phyloP scores from a whole-genome alignment of 1,140 invertebrate species.

The Cydia strobilella region DNA sequence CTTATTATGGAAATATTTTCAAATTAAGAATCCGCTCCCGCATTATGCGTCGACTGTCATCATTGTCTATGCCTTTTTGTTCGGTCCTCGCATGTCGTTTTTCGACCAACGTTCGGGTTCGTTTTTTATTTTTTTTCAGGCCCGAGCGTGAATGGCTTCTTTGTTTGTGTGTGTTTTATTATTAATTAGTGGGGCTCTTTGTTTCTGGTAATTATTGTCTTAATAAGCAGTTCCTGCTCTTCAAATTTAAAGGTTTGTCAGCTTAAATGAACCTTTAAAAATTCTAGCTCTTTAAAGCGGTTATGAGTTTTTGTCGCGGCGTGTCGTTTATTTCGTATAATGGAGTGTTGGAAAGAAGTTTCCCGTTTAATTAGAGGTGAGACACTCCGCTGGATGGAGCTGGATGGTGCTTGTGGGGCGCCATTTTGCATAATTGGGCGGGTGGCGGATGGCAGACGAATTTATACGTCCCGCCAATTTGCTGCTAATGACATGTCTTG shows the following conservation, averaged over 20 bases:
- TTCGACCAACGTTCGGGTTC: slow-evolving; percentile 78
- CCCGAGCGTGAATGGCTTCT: slow-evolving; percentile 76
- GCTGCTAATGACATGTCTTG: slow-evolving; percentile 77
- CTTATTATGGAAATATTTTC: slow-evolving; percentile 80
- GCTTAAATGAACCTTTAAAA: slow-evolving; percentile 56
- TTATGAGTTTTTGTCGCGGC: slow-evolving; percentile 40
- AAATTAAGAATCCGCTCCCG: slow-evolving; percentile 78
- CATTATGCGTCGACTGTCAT: slow-evolving; percentile 78
- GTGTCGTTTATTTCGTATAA: slow-evolving; percentile 56
- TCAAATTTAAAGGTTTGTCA: slow-evolving; percentile 69
- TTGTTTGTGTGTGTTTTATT: slow-evolving; percentile 80
- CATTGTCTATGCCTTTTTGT: slow-evolving; percentile 79
- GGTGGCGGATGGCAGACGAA: slow-evolving; percentile 62
- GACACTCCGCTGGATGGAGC: slow-evolving; percentile 65
- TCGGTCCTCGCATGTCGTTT: slow-evolving; percentile 75
- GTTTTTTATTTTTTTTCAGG: slow-evolving; percentile 72
- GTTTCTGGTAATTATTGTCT: slow-evolving; percentile 80
- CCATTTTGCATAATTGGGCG: slow-evolving; percentile 79
- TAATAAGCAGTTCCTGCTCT: slow-evolving; percentile 78
- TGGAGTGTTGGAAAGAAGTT: slow-evolving; percentile 77
- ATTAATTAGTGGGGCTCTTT: slow-evolving; percentile 79
- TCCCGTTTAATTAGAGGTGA: slow-evolving; percentile 77
- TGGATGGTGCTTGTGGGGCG: slow-evolving; percentile 74
- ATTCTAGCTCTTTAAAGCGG: slow-evolving; percentile 55
- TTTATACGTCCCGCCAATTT: slow-evolving; percentile 77